These are phyloP conservation scores for Heteronetta atricapilla DNA, from an alignment of 2,113 vertebrate genomes.

Conservation along the genomic window DNA sequence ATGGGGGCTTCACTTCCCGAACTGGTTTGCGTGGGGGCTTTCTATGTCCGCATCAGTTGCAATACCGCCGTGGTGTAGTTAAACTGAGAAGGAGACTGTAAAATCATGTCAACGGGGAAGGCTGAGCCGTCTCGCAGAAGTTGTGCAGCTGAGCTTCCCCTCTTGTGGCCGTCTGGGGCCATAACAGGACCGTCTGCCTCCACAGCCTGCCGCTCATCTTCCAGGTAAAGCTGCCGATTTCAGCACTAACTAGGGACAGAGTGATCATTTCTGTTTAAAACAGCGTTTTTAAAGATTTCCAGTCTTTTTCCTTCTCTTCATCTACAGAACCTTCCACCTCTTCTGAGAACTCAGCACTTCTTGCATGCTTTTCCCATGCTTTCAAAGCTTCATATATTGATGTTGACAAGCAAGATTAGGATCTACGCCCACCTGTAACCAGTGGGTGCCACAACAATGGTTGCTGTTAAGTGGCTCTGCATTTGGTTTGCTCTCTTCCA, in stretches of 20 bases:
- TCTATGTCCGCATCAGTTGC: too few relatives aligned
- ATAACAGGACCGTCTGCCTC: neutral
- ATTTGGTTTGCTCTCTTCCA: neutral
- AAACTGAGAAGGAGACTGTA: rapidly evolving
- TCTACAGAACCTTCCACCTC: neutral
- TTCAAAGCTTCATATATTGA: neutral
- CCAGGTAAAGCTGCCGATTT: neutral
- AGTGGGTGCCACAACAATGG: neutral
- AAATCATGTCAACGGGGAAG: rapidly evolving
- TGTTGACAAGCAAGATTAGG: neutral
- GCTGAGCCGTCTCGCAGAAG: neutral
- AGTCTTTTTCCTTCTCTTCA: rapidly evolving
- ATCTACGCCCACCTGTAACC: neutral
- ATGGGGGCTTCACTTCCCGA: neutral
- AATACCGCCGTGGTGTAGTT: rapidly evolving
- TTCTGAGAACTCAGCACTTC: neutral
- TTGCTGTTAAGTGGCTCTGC: neutral
- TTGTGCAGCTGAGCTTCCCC: neutral
- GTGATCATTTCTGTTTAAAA: neutral
- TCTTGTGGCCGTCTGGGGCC: constrained; percentile 47
- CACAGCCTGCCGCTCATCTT: rapidly evolving
- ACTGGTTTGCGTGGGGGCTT: rapidly evolving
- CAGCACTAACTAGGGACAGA: neutral
- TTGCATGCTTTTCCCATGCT: neutral
- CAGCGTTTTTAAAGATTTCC: neutral